Evolutionary conservation across 2,797 vertebrate genomes (phyloP).

Genomic region (Eutrigla gurnardus): DNA sequence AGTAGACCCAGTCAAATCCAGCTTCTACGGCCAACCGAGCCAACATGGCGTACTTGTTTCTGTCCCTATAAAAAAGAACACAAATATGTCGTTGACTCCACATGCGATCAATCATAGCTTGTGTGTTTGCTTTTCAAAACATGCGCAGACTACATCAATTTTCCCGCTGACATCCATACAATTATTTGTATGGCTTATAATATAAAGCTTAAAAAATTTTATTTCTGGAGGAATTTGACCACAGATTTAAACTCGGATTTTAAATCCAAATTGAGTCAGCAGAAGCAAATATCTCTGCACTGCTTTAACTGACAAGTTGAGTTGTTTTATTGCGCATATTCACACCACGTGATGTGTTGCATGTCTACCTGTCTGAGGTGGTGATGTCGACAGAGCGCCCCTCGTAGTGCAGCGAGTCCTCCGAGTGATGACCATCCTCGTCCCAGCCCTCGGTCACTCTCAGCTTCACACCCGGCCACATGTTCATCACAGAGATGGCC

Average conservation of each 20-base stretch:
- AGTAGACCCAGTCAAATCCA: conserved; percentile 99
- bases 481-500: conserved; percentile 99
- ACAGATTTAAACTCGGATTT: not conserved
- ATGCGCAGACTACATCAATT: not conserved
- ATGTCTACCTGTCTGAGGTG: conserved; percentile 89
- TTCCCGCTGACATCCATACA: not conserved
- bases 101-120: not conserved
- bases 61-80: conserved; percentile 67
- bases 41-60: conserved; percentile 96
- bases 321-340: not conserved
- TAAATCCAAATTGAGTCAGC: not conserved
- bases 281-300: conserved; percentile 1
- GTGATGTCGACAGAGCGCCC: conserved; percentile 97
- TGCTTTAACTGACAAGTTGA: not conserved
- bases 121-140: not conserved
- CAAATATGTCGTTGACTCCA: not conserved
- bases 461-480: conserved; percentile 97
- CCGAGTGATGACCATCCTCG: conserved; percentile 96
- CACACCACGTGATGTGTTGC: not conserved
- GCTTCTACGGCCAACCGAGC: conserved; percentile 96
- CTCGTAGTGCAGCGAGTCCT: conserved; percentile 97
- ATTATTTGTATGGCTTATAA: not conserved
- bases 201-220: not conserved
- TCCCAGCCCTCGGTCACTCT: conserved; percentile 99
- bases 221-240: not conserved